Base-by-base conservation (phyloP, 2,113 vertebrate species). In the Odontophorus gujanensis region DNA sequence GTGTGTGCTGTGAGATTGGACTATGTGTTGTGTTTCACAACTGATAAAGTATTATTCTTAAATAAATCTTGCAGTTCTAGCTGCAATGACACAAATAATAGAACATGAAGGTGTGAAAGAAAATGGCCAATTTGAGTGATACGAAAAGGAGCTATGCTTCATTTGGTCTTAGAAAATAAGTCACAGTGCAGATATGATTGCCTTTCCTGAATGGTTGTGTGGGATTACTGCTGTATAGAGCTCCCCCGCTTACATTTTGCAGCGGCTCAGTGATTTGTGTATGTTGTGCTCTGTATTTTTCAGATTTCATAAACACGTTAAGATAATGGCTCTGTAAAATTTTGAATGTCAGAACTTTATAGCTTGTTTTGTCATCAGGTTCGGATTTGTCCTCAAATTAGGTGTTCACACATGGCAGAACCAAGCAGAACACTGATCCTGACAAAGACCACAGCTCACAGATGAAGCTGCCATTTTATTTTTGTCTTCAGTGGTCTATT, bases 71-170 rank as follows among this genome's bases (percentile, higher is more conserved):
- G 81, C 75, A 53, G 62, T 95, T 94, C 63, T 75, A 67, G 79
- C 87, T 75, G 76, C 66, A 87, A 78, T 96, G 97, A 96, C 97
- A 97, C 98, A 97, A 98, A 98, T 98, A 98, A 98, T 98, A 96
- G 97, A 98, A 97, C 84, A 96, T 47, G 94, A 96, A 87, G 87
- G 81, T 95, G 90, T 93, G 96, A 98, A 98, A 95, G 96, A 94
- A 97, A 97, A 97, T 97, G 87, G 92, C 55, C 90, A 96, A 91
- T 96, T 92, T 95, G 94, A 98, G 92, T 96, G 96, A 97, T 96
- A 87, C 53, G 2, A 85, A 94, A 85, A 96, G 69, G 94, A 97
- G 71, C 84, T 71, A 68, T 80, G 92, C 81, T 80, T 95, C 78
- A 95, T 94, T 94, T 96, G 59, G 21, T 89, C 66, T 81, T 85